Percentiles rank a stretch among this genome's conserved stretches.
Evolutionary conservation across 2,888 invertebrate genomes (phyloP).

Genomic region (Drosophila niveifrons): DNA sequence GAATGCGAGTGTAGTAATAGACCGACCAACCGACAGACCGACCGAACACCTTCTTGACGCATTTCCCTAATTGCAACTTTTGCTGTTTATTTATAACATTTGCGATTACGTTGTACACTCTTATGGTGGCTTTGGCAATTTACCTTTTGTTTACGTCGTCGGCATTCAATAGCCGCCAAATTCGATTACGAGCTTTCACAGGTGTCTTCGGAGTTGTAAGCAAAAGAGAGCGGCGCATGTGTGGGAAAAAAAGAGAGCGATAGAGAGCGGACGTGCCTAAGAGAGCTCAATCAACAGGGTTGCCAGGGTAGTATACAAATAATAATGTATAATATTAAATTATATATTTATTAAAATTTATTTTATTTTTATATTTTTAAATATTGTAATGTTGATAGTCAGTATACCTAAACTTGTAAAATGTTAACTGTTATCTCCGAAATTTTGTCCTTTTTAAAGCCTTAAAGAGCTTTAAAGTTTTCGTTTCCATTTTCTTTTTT

Average conservation of each 20-base stretch:
- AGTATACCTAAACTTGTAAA: background rate
- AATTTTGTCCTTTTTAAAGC: background rate
- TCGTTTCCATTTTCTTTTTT: no score
- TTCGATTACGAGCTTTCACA: conserved; percentile 62
- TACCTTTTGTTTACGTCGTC: conserved; percentile 64
- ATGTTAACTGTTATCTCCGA: background rate
- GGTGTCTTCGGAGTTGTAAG: conserved; percentile 66
- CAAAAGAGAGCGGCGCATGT: conserved; percentile 26
- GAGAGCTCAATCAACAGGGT: conserved; percentile 45
- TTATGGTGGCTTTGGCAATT: conserved; percentile 16
- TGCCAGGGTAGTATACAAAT: conserved; percentile 33
- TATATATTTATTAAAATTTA: background rate
- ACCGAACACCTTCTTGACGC: conserved; percentile 39
- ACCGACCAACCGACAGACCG: background rate
- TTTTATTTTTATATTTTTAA: background rate
- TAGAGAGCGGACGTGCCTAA: conserved; percentile 17
- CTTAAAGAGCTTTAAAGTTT: conserved; percentile 21
- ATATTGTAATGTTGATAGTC: background rate
- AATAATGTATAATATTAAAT: background rate
- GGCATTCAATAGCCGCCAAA: conserved; percentile 48
- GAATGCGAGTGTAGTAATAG: background rate
- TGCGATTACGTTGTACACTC: conserved; percentile 20
- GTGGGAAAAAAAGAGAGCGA: background rate
- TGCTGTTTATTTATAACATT: conserved; percentile 47
- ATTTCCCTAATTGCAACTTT: conserved; percentile 56